A percentile compares a stretch with the other conserved stretches of the same genome.
Conservation (phyloP, 2,113 vertebrate genomes). For the Apus apus region DNA sequence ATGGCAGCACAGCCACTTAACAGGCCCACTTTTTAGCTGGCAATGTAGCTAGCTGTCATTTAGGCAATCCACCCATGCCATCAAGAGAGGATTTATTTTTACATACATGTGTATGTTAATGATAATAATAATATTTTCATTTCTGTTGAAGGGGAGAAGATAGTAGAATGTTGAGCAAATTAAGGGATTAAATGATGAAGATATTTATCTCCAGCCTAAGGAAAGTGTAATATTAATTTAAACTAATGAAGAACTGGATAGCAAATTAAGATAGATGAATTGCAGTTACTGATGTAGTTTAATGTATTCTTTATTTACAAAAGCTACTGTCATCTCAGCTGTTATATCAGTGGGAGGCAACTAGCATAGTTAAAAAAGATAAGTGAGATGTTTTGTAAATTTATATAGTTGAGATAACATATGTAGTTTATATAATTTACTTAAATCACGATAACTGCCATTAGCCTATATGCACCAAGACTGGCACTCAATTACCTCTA, state of each 20-base stretch:
- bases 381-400: background rate
- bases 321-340: background rate
- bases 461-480: background rate
- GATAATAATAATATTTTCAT: background rate
- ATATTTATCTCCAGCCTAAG: background rate
- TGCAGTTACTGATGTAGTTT: background rate
- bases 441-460: too few relatives aligned
- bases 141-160: background rate
- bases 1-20: background rate
- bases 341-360: background rate
- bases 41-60: background rate
- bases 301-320: background rate
- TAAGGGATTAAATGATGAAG: background rate
- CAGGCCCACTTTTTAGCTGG: too few relatives aligned
- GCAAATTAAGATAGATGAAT: background rate
- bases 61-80: background rate
- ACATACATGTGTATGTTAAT: background rate
- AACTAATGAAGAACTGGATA: background rate
- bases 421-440: background rate
- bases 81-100: background rate
- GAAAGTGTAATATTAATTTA: background rate
- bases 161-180: background rate
- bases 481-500: background rate
- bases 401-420: background rate
- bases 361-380: background rate